Evolutionary conservation across 2,888 invertebrate species (phyloP), one percentile per base, ranked within the genome.

Genomic region (Leucoma salicis): DNA sequence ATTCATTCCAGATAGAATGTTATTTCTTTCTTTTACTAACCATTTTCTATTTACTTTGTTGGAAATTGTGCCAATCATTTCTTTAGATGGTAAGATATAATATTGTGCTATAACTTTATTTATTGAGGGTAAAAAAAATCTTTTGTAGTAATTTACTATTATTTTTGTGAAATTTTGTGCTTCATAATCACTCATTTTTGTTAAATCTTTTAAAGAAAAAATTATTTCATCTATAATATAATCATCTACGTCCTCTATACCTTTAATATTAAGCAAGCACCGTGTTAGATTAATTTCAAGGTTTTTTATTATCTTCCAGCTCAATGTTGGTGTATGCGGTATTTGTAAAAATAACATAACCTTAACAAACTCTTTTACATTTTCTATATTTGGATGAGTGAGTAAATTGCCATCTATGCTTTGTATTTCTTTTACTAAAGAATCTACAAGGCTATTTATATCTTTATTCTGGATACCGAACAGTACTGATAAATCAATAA

Each of bases 301-400:
- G 14, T 29, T 31, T 7, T 45, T 36, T 31, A 50, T 49, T 35
- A 29, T 39, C 4, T 39, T 34, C 8, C 18, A 27, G 15, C n/a
- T 49, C 63, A 14, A 52, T 21, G n/a, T n/a, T 16, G 24, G 31
- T 1, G 39, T 12, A 16, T 18, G n/a, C 41, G 7, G 42, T 39
- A 27, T 50, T 52, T 12, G 58, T 36, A 18, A 55, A 36, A 10
- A 55, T 47, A 13, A 53, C 48, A 57, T 45, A 25, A 64, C 49
- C 13, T 42, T 51, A 7, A 57, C 37, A 32, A 63, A 52, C 11
- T 46, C 36, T 36, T 49, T 63, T 3, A 60, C 41, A 47, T 57
- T 62, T 3, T 39, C 42, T 16, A 35, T 45, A 10, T 48, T 47
- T 2, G 54, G 56, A 15, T 53, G 56, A 5, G 46, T 39, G 24